Base-by-base conservation (phyloP, 2,797 vertebrate genomes). In the Takifugu rubripes region DNA sequence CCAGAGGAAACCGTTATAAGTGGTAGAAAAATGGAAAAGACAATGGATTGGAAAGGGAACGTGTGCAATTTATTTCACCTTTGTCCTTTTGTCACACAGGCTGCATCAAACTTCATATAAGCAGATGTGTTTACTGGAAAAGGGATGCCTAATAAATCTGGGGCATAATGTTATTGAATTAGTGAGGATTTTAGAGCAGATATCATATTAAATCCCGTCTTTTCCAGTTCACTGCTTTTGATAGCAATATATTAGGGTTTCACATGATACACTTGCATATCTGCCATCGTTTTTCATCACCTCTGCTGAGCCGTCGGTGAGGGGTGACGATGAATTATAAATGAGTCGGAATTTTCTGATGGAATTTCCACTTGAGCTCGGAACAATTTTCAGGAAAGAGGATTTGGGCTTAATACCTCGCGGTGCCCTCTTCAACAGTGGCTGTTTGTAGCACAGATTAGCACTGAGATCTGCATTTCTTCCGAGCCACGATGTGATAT, bases 281-380 rank as follows among this genome's bases (percentile, higher is more conserved):
- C 84, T 47, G 16, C 66, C 75, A 12, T 65, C 74, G 17, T 60
- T 86, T 87, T 83, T 86, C 85, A 82, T 85, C 85, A 86, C 84
- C 77, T 80, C 69, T 56, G 51, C 68, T 21, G 49, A 72, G 75
- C 72, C 69, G 42, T 52, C 54, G 68, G 78, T 3, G 58, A 80
- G 54, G 56, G 52, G 66, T 68, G 74, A 86, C 56, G 44, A 87
- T 91, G 88, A 90, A 92, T 92, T 90, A 92, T 91, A 90, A 87
- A 91, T 90, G 76, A 81, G 66, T 50, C 51, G 57, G 85, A 84
- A 84, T 89, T 89, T 91, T 90, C 84, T 87, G 82, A 87, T 85
- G 86, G 84, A 86, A 89, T 91, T 90, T 89, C 87, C 87, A 91
- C 90, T 91, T 88, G 82, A 59, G 40, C 79, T 68, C 65, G 49